Evolutionary conservation across 1,140 invertebrate species (phyloP), one percentile per base, ranked within the genome.

Genomic region (Drosophila bifasciata): DNA sequence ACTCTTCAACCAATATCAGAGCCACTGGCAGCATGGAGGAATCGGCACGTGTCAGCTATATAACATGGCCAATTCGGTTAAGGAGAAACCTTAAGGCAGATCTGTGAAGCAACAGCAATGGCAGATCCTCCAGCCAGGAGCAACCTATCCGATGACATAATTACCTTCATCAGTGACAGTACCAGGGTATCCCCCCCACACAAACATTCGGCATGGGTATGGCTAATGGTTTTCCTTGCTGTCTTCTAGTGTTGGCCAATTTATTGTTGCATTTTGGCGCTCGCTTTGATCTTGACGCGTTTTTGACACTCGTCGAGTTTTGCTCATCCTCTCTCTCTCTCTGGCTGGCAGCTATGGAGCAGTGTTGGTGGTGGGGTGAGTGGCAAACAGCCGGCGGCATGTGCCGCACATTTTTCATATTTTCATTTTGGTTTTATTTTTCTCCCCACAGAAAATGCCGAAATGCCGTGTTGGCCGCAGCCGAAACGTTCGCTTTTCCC

Each of bases 251-350:
- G 50, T 45, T 68, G 73, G 81, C 81, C 83, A 86, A 85, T 86
- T 86, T 86, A 88, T 86, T 49, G 78, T 88, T 86, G 81, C 81
- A 86, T 88, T 88, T 86, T 67, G 77, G 77, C 83, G 77, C 68
- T 71, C 80, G 76, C 81, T 86, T 86, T 86, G 81, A 86, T 86
- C 81, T 86, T 86, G 83, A 86, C 81, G 81, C 83, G 71, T 86
- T 86, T 86, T 88, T 86, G 81, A 86, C 81, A 86, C 81, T 86
- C 85, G 76, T 68, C 81, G 23, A 40, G 50, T 15, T 15, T 51
- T 17, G 28, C 57, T 40, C 51, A 40, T 57, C 67, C 69, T 41
- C 45, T 61, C 32, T 71, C 32, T 43, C 41, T 48, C 43, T 60
- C 25, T 13, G 25, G 17, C 46, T 25, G 11, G 32, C 32, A 36